phyloP scores from a whole-genome alignment of 1,140 invertebrate species.

The Drosophila athabasca region DNA sequence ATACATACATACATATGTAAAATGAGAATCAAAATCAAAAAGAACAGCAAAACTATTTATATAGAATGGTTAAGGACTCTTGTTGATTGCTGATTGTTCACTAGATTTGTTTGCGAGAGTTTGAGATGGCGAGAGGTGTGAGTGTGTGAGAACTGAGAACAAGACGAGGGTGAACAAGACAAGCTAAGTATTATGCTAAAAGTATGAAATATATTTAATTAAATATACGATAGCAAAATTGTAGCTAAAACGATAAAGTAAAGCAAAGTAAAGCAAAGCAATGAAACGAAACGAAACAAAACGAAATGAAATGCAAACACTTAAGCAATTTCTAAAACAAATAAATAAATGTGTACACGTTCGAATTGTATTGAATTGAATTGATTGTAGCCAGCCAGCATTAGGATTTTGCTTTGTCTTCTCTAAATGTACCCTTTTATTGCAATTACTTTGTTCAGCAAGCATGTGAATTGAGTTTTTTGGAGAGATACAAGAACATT shows the following conservation, averaged over 20 bases:
- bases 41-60: conserved; percentile 38
- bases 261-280: conserved; percentile 57
- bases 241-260: conserved; percentile 50
- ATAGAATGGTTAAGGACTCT: conserved; percentile 46
- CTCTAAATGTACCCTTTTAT: conserved; percentile 22
- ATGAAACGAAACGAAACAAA: conserved; percentile 49
- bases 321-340: conserved; percentile 51
- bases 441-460: conserved; percentile 41
- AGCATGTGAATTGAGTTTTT: conserved; percentile 48
- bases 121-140: conserved; percentile 24
- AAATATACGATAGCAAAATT: conserved; percentile 68
- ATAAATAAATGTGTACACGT: conserved; percentile 46
- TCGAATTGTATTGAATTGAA: conserved; percentile 39
- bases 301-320: conserved; percentile 43
- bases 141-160: conserved; percentile 36
- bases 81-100: conserved; percentile 46
- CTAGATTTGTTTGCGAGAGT: conserved; percentile 52
- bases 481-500: conserved; percentile 21
- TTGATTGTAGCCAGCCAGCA: conserved; percentile 1
- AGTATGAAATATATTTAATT: conserved; percentile 51
- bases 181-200: conserved; percentile 74
- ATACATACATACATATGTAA: no score
- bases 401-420: conserved; percentile 7
- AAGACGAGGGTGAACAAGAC: conserved; percentile 20
- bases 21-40: background rate